A percentile compares a stretch with the other conserved stretches of the same genome.
phyloP scores from a whole-genome alignment of 2,113 vertebrate genomes.

The Sterrhoptilus dennistouni region DNA sequence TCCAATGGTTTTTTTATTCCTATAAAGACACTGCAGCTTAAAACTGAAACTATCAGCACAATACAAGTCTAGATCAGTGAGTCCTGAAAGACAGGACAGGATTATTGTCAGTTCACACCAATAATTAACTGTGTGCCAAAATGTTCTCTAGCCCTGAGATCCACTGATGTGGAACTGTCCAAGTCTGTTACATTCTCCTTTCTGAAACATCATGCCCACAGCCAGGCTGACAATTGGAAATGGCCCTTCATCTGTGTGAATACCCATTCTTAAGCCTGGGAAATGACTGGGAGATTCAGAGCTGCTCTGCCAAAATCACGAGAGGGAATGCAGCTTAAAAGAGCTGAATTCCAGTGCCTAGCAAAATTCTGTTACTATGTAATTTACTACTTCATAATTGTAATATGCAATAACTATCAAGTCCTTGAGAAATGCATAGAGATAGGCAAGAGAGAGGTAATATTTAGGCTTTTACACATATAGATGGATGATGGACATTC shows the following conservation, averaged over 20 bases:
- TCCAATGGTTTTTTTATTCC: neutral
- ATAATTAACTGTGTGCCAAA: neutral
- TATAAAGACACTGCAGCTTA: neutral
- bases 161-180: neutral
- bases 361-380: neutral
- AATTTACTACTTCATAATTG: neutral
- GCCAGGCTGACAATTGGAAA: neutral
- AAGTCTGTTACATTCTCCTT: neutral
- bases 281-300: neutral
- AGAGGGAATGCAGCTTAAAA: neutral
- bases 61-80: neutral
- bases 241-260: neutral
- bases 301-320: neutral
- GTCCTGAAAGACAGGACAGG: neutral
- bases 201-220: neutral
- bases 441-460: neutral
- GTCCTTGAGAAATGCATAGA: neutral
- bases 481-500: neutral
- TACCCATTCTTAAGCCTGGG: neutral
- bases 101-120: neutral
- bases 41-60: neutral
- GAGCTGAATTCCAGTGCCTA: neutral
- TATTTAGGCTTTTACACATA: neutral
- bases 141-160: neutral
- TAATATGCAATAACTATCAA: neutral